A percentile compares a stretch with the other conserved stretches of the same genome.
These are phyloP conservation scores for Caenorhabditis drosophilae DNA, from an alignment of 2,888 invertebrate species.

Conservation along the genomic window DNA sequence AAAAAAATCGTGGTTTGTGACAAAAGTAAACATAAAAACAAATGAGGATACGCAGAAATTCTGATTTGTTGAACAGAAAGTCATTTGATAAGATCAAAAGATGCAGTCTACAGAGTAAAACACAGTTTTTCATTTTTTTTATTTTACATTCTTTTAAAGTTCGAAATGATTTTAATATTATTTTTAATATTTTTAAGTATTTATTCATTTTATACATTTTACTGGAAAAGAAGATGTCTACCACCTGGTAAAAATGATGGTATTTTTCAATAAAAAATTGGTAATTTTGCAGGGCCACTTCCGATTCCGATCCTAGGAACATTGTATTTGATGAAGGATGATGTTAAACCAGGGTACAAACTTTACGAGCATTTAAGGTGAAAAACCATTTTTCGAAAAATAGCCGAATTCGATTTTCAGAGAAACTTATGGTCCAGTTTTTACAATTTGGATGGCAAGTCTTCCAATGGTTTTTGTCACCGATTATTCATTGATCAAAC, in stretches of 20 bases:
- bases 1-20: no score
- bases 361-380: constrained; percentile 23
- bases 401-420: constrained; percentile 14
- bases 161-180: no score
- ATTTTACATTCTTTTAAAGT: no score
- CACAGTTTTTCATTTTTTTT: no score
- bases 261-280: background rate
- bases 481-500: constrained; percentile 29
- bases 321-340: constrained; percentile 16
- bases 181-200: no score
- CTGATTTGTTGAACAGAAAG: no score
- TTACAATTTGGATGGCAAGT: constrained; percentile 32
- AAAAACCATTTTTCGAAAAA: background rate
- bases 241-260: constrained; percentile 27
- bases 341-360: constrained; percentile 29
- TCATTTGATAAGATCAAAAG: no score
- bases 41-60: no score
- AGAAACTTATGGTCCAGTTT: constrained; percentile 31
- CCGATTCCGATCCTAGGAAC: constrained; percentile 34
- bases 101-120: no score
- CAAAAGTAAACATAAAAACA: no score
- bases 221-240: constrained; percentile 27
- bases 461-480: constrained; percentile 30
- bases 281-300: constrained; percentile 22
- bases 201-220: constrained; percentile 18